Evolutionary conservation across 2,113 vertebrate genomes (phyloP).

Genomic region (Sinocyclocheilus anshuiensis): DNA sequence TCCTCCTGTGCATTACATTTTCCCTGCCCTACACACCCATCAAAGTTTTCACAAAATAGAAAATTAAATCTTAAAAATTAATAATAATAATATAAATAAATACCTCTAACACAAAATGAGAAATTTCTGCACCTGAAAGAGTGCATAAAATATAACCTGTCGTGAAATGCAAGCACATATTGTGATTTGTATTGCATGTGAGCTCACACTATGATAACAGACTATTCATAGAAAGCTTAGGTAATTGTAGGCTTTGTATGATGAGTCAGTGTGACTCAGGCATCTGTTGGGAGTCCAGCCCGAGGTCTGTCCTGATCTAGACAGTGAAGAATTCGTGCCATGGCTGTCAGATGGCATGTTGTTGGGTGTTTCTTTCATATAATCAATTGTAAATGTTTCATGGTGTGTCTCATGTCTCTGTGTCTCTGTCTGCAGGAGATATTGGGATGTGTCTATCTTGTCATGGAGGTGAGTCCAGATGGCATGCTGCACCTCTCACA

Average conservation of each 20-base stretch:
- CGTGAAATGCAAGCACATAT: too few species aligned
- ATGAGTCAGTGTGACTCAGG: not conserved
- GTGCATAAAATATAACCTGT: not conserved
- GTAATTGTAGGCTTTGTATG: not conserved
- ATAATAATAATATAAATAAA: too few species aligned
- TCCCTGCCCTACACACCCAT: not conserved
- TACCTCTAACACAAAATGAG: not conserved
- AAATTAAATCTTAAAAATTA: too few species aligned
- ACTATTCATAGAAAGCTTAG: not conserved
- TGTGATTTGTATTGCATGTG: not conserved
- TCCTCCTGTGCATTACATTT: not conserved
- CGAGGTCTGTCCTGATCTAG: not conserved
- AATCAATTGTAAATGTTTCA: not conserved
- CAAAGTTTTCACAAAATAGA: not conserved
- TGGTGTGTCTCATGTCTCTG: conserved; percentile 52
- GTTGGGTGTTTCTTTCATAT: not conserved
- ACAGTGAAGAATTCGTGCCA: not conserved
- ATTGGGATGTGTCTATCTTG: conserved; percentile 93
- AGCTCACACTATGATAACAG: not conserved
- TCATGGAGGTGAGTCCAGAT: conserved; percentile 91
- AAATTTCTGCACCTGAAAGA: not conserved
- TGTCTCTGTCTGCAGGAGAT: conserved; percentile 80
- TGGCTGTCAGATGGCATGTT: not conserved
- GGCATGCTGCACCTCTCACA: not conserved
- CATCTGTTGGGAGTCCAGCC: not conserved